These are phyloP conservation scores for Oscheius sp. DNA, from an alignment of 2,888 invertebrate species.

Conservation along the genomic window DNA sequence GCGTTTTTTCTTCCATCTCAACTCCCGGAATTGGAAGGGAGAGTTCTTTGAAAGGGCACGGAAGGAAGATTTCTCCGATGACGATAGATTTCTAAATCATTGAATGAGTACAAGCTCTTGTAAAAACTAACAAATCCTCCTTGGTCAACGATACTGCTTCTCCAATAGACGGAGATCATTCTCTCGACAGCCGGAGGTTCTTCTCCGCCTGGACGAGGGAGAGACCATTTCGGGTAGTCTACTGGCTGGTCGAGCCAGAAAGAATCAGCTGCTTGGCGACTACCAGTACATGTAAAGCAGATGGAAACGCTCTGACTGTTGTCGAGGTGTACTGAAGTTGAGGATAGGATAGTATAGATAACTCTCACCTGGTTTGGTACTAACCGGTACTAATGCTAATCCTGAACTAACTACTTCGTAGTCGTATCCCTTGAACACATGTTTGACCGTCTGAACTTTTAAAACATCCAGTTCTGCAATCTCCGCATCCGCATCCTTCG, in stretches of 20 bases:
- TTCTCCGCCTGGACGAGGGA: constrained; percentile 38
- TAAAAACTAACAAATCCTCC: constrained; percentile 52
- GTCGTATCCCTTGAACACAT: neutral
- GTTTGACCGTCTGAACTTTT: constrained; percentile 40
- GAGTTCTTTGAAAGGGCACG: constrained; percentile 24
- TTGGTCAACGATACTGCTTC: constrained; percentile 59
- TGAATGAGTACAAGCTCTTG: too few species aligned
- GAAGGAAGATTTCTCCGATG: constrained; percentile 31
- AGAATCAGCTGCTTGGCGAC: neutral
- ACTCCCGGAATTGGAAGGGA: neutral
- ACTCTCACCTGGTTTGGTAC: constrained; percentile 11
- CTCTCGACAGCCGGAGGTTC: constrained; percentile 14
- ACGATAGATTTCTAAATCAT: constrained; percentile 13
- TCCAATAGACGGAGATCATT: constrained; percentile 63
- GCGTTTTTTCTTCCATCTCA: neutral
- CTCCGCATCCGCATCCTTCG: constrained; percentile 46
- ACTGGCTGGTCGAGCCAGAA: constrained; percentile 29
- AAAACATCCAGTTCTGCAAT: constrained; percentile 54
- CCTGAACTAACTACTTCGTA: neutral
- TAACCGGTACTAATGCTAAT: neutral
- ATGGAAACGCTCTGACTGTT: constrained; percentile 38
- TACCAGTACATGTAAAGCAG: constrained; percentile 34
- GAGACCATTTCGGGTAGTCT: constrained; percentile 43
- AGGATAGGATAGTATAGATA: neutral
- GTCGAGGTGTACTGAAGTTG: constrained; percentile 38